Conservation (phyloP, 2,888 invertebrate species). For the Serrognathus titanus region DNA sequence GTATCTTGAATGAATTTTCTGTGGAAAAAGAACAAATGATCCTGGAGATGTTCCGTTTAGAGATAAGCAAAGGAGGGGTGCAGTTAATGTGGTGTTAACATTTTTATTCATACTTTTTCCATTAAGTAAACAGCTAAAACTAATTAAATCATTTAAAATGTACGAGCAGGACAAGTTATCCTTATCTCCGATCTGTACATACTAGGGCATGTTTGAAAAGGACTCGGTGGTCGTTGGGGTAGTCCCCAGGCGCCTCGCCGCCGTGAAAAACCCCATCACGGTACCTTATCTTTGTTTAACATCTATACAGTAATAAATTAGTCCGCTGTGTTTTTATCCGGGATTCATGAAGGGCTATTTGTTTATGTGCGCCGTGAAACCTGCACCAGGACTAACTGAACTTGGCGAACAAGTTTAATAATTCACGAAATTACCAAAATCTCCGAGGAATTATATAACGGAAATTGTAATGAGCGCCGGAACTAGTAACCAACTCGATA, state of each 20-base stretch:
- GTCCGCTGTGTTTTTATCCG: conserved; percentile 20
- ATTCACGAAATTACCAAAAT: conserved; percentile 28
- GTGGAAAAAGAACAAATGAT: too few relatives aligned
- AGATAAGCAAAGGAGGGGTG: too few relatives aligned
- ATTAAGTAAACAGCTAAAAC: conserved; percentile 10
- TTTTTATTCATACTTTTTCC: conserved; percentile 4
- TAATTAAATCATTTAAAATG: conserved; percentile 14
- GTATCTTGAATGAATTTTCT: too few relatives aligned
- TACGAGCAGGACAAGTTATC: conserved; percentile 5
- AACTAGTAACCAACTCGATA: conserved; percentile 28
- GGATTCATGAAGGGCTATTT: conserved; percentile 7
- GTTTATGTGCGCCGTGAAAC: conserved; percentile 1
- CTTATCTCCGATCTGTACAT: conserved; percentile 8
- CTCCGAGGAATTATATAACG: conserved; percentile 25
- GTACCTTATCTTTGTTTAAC: conserved; percentile 22
- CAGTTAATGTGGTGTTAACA: conserved; percentile 4
- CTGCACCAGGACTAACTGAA: not conserved
- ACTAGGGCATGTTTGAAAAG: conserved; percentile 7
- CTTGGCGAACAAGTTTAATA: conserved; percentile 15
- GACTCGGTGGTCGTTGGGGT: not conserved
- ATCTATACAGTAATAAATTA: conserved; percentile 27
- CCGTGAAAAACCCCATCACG: conserved; percentile 23
- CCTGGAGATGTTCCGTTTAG: too few relatives aligned
- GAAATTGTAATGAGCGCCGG: conserved; percentile 28
- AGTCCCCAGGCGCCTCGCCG: conserved; percentile 19